Base-by-base conservation (phyloP, 2,888 invertebrate genomes). In the Drosophila sordidapex region DNA sequence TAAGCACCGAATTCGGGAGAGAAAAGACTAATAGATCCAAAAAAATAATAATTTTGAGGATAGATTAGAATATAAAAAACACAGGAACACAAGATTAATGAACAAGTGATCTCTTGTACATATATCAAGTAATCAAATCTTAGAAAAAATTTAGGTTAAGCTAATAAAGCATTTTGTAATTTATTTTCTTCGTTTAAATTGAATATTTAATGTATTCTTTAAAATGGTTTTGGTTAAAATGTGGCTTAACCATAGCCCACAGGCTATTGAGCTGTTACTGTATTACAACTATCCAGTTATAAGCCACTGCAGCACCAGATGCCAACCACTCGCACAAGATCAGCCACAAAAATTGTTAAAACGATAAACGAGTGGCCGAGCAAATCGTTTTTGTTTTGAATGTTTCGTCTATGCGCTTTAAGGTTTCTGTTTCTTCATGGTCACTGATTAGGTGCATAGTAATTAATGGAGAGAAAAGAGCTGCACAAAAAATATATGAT, bases 401-500 rank as follows among this genome's bases (percentile, higher is more conserved):
- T 51, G 35, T 61, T 79, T 66, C 51, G 40, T 57, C 65, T 62
- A 29, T 72, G 81, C 78, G 78, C 67, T 64, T 68, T 49, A 57
- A 73, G 81, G 81, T 73, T 81, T 74, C 46, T 62, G 61, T 77
- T 72, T 66, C 85, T 86, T 86, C 90, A 86, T 86, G 86, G 89
- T 75, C 86, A 88, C 87, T 90, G 90, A 86, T 70, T 86, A 76
- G 76, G 82, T 83, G 90, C 89, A 86, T 86, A 79, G 71, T 83
- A 86, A 86, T 86, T 86, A 86, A 75, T 70, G 48, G 72, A 56
- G 54, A 65, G 73, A 63, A 78, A 78, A 62, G 67, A 62, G 75
- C 35, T 62, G 76, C 58, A 40, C 57, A 67, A 63, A 43, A 81
- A 89, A 89, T 87, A 7, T 73, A 85, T 82, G 70, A 77, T 72